A percentile compares a stretch with the other conserved stretches of the same genome.
phyloP scores from a whole-genome alignment of 2,888 invertebrate species.

The Orgyia antiqua region DNA sequence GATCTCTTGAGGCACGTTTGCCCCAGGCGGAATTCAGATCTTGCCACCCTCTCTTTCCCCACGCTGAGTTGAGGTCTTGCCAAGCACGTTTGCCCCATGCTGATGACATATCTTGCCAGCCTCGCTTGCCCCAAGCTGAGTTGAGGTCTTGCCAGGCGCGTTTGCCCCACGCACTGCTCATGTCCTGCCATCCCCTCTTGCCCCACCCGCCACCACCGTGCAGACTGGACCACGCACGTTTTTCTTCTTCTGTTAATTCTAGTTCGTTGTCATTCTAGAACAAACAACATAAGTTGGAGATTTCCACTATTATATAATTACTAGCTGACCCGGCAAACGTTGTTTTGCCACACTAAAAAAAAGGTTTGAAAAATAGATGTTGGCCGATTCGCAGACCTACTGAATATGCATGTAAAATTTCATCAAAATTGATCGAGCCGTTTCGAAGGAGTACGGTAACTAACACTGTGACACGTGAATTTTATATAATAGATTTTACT shows the following conservation, averaged over 20 bases:
- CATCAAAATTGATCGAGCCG: no score
- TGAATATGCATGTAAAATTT: no score
- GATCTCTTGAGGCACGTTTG: slow-evolving; percentile 77
- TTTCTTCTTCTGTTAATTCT: slow-evolving; percentile 76
- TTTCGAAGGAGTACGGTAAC: no score
- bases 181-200: slow-evolving; percentile 77
- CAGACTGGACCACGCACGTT: slow-evolving; percentile 79
- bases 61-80: slow-evolving; percentile 74
- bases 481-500: no score
- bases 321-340: no score
- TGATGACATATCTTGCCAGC: slow-evolving; percentile 71
- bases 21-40: slow-evolving; percentile 77
- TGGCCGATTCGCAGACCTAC: no score
- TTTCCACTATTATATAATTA: no score
- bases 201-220: slow-evolving; percentile 79
- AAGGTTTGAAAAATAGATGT: no score
- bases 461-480: no score
- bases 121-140: slow-evolving; percentile 78
- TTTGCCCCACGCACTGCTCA: slow-evolving; percentile 78
- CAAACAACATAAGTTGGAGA: no score
- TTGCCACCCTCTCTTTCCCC: slow-evolving; percentile 81
- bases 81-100: slow-evolving; percentile 80
- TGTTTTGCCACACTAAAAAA: no score
- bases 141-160: slow-evolving; percentile 78
- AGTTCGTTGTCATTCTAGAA: slow-evolving; percentile 60